Percentiles rank a stretch among this genome's conserved stretches.
phyloP scores from a whole-genome alignment of 2,797 vertebrate species.

The Poecilia velifera region DNA sequence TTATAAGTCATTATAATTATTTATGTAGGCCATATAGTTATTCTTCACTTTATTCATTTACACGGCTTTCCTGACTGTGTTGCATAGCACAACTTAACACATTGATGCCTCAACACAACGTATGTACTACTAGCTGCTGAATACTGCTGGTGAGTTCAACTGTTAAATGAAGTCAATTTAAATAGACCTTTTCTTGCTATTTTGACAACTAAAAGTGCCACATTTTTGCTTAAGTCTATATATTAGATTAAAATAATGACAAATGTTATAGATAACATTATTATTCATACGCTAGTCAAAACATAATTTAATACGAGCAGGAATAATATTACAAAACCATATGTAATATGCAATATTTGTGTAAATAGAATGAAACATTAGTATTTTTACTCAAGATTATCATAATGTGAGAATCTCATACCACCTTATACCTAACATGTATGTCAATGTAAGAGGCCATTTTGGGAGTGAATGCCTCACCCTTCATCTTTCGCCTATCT shows the following conservation, averaged over 20 bases:
- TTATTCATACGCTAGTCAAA: not conserved
- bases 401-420: not conserved
- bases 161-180: not conserved
- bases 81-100: not conserved
- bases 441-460: conserved; percentile 17
- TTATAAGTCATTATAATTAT: not conserved
- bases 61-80: not conserved
- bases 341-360: not conserved
- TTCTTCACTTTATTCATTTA: not conserved
- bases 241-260: not conserved
- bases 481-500: conserved; percentile 25
- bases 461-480: conserved; percentile 22
- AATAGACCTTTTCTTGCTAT: not conserved
- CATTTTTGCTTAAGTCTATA: not conserved
- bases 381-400: conserved; percentile 1
- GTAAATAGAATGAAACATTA: not conserved
- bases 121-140: not conserved
- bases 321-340: not conserved
- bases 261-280: not conserved
- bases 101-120: not conserved
- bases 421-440: not conserved
- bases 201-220: not conserved
- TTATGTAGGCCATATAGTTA: not conserved
- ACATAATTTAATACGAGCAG: not conserved
- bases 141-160: not conserved